Evolutionary conservation across 2,797 vertebrate genomes (phyloP), one percentile per base, ranked within the genome.

Genomic region (Paedocypris micromegethes): DNA sequence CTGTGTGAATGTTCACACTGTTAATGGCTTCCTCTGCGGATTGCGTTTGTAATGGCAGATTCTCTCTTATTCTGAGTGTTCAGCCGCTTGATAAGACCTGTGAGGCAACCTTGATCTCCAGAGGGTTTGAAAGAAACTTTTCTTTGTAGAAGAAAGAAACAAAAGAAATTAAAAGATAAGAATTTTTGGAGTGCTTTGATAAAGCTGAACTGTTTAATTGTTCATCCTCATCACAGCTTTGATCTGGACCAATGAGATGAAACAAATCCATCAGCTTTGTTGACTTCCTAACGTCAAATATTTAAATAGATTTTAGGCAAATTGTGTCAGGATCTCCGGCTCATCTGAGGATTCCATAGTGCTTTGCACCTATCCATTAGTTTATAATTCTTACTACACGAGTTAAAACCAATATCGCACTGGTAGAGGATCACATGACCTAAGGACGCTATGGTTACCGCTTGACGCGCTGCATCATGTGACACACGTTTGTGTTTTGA

Each of bases 211-310:
- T 63, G 48, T 64, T 71, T 54, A 49, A 52, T 67, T 73, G 57
- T 65, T 46, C 5, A 8, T 4, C 9, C 46, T 52, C n/a, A 52
- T 62, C 65, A 6, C 44, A 57, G 66, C 62, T 62, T 46, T 74
- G 66, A 70, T 60, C 52, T 62, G 8, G 45, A 60, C 47, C 58
- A 8, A 37, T 62, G 42, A 54, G 56, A 62, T 53, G 67, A 58
- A 74, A 74, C 67, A 56, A 74, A 74, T 74, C 72, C 61, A 51
- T 50, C 40, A 59, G 42, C 61, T 66, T 70, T 62, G 63, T 74
- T 70, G 57, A 57, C 54, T 74, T 74, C 60, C 44, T 60, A 39
- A 61, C 54, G 60, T 64, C 62, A 61, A 61, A 44, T 51, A 37
- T 56, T 38, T 50, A 51, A 70, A 74, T 9, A 64, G 46, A 64